phyloP scores from a whole-genome alignment of 2,797 vertebrate genomes.

The Spatula clypeata region DNA sequence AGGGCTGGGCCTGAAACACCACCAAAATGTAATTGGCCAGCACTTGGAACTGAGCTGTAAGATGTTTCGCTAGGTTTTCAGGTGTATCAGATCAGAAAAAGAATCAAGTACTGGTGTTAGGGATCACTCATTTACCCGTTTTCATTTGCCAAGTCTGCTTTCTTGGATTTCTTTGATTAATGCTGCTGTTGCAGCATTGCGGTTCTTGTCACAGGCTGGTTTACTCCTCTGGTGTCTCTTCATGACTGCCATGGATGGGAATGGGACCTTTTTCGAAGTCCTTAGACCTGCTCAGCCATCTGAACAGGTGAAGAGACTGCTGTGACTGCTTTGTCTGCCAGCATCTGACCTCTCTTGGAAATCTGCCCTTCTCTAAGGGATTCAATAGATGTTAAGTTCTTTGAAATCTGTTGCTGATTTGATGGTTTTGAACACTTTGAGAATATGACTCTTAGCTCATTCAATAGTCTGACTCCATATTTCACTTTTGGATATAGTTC shows the following conservation, averaged over 20 bases:
- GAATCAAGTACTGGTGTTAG: neutral
- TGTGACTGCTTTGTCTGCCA: neutral
- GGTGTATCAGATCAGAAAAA: neutral
- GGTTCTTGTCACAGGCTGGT: neutral
- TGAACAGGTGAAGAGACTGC: neutral
- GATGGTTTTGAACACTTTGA: slow-evolving; percentile 18
- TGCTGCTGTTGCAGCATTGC: neutral
- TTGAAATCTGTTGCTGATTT: slow-evolving; percentile 34
- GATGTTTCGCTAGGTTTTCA: neutral
- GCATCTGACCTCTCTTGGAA: neutral
- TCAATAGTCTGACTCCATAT: slow-evolving; percentile 54
- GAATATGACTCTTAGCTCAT: neutral
- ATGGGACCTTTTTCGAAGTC: neutral
- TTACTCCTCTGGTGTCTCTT: neutral
- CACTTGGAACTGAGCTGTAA: neutral
- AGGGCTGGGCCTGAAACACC: neutral
- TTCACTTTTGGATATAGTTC: neutral
- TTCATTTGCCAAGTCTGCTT: neutral
- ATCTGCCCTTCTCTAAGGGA: neutral
- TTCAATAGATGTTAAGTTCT: neutral
- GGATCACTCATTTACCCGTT: neutral
- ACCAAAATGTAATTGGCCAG: neutral
- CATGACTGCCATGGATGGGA: fast-evolving
- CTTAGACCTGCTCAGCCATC: neutral
- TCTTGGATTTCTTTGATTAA: neutral